Evolutionary conservation across 2,888 invertebrate genomes (phyloP).

Genomic region (Malachius bipustulatus): DNA sequence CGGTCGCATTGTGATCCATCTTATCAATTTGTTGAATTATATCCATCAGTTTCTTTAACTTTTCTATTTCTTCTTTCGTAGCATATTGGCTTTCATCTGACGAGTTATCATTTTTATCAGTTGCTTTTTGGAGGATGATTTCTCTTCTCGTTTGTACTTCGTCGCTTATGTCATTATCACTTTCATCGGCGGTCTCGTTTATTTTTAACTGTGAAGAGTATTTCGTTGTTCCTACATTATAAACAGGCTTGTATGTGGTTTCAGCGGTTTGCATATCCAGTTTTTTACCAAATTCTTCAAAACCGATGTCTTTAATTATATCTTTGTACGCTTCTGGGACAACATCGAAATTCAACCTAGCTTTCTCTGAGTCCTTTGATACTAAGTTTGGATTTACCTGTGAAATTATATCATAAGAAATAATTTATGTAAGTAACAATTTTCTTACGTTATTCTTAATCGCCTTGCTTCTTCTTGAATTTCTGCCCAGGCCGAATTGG

Average conservation of each 20-base stretch:
- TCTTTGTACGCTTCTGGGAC: constrained; percentile 31
- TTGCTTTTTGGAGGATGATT: background rate
- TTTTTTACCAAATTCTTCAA: constrained; percentile 16
- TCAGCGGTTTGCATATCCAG: background rate
- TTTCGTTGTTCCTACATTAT: no score
- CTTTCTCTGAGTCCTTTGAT: no score
- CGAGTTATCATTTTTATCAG: no score
- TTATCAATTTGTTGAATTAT: constrained; percentile 37
- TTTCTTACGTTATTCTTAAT: constrained; percentile 13
- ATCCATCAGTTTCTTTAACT: constrained; percentile 38
- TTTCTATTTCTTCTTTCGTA: constrained; percentile 41
- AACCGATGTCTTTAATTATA: constrained; percentile 32
- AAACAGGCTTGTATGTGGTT: no score
- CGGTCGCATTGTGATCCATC: constrained; percentile 34
- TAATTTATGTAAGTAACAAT: no score
- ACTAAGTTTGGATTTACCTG: no score
- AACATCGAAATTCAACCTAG: constrained; percentile 31
- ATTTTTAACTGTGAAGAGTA: no score
- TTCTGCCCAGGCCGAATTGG: constrained; percentile 32
- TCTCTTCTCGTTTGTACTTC: background rate
- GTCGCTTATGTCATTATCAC: background rate
- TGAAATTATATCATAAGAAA: no score
- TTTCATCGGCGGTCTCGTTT: background rate
- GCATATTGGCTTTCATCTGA: constrained; percentile 22
- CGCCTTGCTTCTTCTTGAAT: constrained; percentile 20